Evolutionary conservation across 1,140 invertebrate species (phyloP).

Genomic region (Ruditapes philippinarum): DNA sequence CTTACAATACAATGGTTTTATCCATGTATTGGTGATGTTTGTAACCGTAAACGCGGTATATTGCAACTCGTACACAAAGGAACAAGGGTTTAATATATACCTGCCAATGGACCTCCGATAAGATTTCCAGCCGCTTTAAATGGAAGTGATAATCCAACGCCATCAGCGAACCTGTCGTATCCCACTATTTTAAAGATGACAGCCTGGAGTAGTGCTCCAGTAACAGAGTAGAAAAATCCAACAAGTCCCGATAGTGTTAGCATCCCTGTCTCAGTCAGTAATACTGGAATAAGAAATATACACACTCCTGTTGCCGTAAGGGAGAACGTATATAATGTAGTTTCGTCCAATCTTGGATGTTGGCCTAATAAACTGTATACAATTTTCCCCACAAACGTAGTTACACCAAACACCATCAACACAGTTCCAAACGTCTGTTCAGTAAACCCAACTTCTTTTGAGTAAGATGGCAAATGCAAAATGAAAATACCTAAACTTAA

Average conservation of each 20-base stretch:
- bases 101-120: slow-evolving; percentile 42
- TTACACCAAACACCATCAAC: slow-evolving; percentile 10
- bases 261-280: neutral
- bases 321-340: neutral
- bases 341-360: neutral
- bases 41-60: neutral
- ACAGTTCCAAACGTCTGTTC: neutral
- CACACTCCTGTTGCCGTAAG: neutral
- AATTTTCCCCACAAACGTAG: slow-evolving; percentile 21
- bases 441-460: slow-evolving; percentile 3
- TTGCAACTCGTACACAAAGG: too few species aligned
- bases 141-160: slow-evolving; percentile 33
- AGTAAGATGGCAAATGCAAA: slow-evolving; percentile 37
- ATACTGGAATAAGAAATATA: slow-evolving; percentile 27
- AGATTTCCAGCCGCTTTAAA: slow-evolving; percentile 49
- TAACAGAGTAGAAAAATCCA: slow-evolving; percentile 50
- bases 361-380: slow-evolving; percentile 26
- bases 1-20: too few species aligned
- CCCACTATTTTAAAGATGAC: slow-evolving; percentile 36
- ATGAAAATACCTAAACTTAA: neutral
- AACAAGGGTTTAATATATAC: neutral
- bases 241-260: neutral
- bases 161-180: slow-evolving; percentile 34
- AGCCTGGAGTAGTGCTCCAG: slow-evolving; percentile 20
- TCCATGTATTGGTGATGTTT: neutral